Base-by-base conservation (phyloP, 2,113 vertebrate species). In the Dunckerocampus dactyliophorus region DNA sequence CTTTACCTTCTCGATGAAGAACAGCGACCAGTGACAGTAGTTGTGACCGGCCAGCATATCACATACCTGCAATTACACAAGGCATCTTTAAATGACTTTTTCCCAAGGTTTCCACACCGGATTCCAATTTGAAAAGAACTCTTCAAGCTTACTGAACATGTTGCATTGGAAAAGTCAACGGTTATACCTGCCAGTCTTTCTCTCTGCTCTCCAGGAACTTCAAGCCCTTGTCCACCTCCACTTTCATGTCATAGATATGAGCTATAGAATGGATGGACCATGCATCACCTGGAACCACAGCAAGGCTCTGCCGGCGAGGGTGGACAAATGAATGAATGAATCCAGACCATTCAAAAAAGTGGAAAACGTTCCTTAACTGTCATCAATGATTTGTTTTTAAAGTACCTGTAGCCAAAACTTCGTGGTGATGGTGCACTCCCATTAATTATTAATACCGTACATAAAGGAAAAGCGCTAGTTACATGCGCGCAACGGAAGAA, bases 11-110 rank as follows among this genome's bases (percentile, higher is more conserved):
- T 98, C 97, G 37, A 97, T 93, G 60, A 92, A 89, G 77, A 91
- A 94, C 0, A 98, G 85, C 21, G 94, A 93, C 96, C 97, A 99
- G 69, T 98, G 97, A 95, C 97, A 99, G 51, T 98, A 98, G 80
- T 96, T 96, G 58, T 99, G 97, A 64, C 93, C 91, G 50, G 92
- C 93, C 55, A 99, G 90, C 86, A 94, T 88, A 56, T 96, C 94
- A 1, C 87, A 88, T 1, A 62, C 79, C 97, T 99, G 84, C 0
- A 87, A 81, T 65, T 34, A 34, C 69, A 74, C 49, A 70, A 64
- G 1, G 62, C 28, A 62, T 7, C 16, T 55, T 59, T 65, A 5
- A 69, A 52, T 62, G 34, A 42, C 62, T 14, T 34, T 28, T 19
- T 19, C 28, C 37, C 8, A 0, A 14, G 19, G 46, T 39, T 17